Base-by-base conservation (phyloP, 2,797 vertebrate genomes). In the Cirrhinus molitorella region DNA sequence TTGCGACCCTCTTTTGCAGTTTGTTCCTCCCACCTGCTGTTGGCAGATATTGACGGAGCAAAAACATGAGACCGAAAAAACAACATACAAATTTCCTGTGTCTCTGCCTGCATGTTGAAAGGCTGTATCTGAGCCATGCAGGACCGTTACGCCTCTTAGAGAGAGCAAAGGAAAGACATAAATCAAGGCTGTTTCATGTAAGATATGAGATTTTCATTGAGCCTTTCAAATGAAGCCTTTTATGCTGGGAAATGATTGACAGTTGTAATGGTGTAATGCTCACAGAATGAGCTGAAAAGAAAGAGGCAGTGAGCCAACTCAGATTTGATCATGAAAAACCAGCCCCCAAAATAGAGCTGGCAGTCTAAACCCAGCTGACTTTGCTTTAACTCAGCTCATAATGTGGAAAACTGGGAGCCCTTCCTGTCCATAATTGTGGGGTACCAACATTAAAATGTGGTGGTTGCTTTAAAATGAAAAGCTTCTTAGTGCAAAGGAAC, bases 141-240 rank as follows among this genome's bases (percentile, higher is more conserved):
- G 76, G 89, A 88, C 87, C 89, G 88, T 92, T 91, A 92, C 88
- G 93, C 92, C 89, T 88, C 85, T 91, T 87, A 75, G 87, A 71
- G 68, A 40, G 68, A 71, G 81, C 66, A 72, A 84, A 91, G 92
- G 84, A 92, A 92, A 91, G 91, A 93, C 93, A 93, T 92, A 94
- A 94, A 94, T 95, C 93, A 94, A 94, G 92, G 93, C 93, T 93
- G 94, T 94, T 94, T 95, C 91, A 93, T 94, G 92, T 93, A 93
- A 93, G 94, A 94, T 94, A 94, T 90, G 92, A 94, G 93, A 94
- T 95, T 95, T 92, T 92, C 93, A 94, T 93, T 93, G 91, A 94
- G 93, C 89, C 92, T 91, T 94, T 93, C 91, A 93, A 94, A 94
- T 90, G 88, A 94, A 91, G 84, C 86, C 91, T 92, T 95, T 94